Base-by-base conservation (phyloP, 1,140 invertebrate species). In the Drosophila rhopaloa region DNA sequence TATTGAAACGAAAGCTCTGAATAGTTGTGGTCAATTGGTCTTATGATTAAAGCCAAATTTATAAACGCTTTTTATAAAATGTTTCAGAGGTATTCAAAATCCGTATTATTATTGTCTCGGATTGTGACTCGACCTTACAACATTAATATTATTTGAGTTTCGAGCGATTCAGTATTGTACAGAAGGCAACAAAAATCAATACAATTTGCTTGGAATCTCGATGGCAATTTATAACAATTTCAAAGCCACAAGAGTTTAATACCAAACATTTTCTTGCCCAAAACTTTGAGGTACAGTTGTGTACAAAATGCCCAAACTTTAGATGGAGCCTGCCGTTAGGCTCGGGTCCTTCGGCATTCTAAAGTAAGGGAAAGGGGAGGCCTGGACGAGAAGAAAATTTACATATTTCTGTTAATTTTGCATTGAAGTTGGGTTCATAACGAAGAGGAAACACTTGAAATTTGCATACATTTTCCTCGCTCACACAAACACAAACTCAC, bases 391-490 rank as follows among this genome's bases (percentile, higher is more conserved):
- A 83, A 79, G 80, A 78, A 81, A 90, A 90, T 90, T 90, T 90
- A 81, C 88, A 90, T 90, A 90, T 90, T 90, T 90, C 82, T 90
- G 86, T 90, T 90, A 90, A 90, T 90, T 90, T 90, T 90, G 66
- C 82, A 88, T 84, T 90, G 77, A 91, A 90, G 88, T 90, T 91
- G 81, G 83, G 88, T 91, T 91, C 81, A 91, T 91, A 91, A 91
- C 88, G 88, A 91, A 84, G 83, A 91, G 88, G 88, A 91, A 91
- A 91, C 82, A 91, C 88, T 91, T 91, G 83, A 86, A 91, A 91
- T 91, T 91, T 91, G 88, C 88, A 91, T 91, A 91, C 71, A 91
- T 91, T 89, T 89, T 76, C 77, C 62, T 68, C 70, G 60, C 65
- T 81, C 55, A 72, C 44, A 71, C 58, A 78, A 56, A 35, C 38